Evolutionary conservation across 2,888 invertebrate genomes (phyloP).

Genomic region (Parnassius glacialis): DNA sequence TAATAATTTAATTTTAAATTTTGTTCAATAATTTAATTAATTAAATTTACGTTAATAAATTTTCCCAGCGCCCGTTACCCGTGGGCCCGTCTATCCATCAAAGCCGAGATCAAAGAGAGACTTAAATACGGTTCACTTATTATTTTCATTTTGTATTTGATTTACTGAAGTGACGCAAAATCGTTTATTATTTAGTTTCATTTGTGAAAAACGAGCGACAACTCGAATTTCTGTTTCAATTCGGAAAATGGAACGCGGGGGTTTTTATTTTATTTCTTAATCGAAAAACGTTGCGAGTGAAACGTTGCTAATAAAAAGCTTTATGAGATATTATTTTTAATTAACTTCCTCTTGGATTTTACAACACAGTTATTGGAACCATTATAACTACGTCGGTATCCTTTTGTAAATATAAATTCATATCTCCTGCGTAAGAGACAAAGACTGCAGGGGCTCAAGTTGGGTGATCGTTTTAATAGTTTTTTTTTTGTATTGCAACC

Average conservation of each 20-base stretch:
- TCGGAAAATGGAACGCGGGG: slow-evolving; percentile 1
- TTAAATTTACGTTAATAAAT: neutral
- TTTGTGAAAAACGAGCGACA: slow-evolving; percentile 15
- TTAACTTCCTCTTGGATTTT: too few species aligned
- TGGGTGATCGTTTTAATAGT: too few species aligned
- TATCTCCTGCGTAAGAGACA: too few species aligned
- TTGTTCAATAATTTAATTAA: too few species aligned
- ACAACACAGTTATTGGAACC: too few species aligned
- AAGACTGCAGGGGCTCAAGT: too few species aligned
- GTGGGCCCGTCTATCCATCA: slow-evolving; percentile 3
- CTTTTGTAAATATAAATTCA: too few species aligned
- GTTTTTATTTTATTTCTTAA: neutral
- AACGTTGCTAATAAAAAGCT: too few species aligned
- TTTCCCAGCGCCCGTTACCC: neutral
- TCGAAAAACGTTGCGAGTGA: too few species aligned
- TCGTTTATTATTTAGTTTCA: slow-evolving; percentile 13
- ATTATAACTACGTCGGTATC: too few species aligned
- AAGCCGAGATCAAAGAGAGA: slow-evolving; percentile 8
- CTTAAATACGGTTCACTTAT: slow-evolving; percentile 5
- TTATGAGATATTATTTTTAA: neutral
- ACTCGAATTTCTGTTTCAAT: slow-evolving; percentile 10
- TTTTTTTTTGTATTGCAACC: too few species aligned
- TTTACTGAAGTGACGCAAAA: slow-evolving; percentile 6
- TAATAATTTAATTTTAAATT: too few species aligned
- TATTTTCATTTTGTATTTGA: slow-evolving; percentile 13